Evolutionary conservation across 1,140 invertebrate genomes (phyloP), one percentile per base, ranked within the genome.

Genomic region (Archegozetes longisetosus): DNA sequence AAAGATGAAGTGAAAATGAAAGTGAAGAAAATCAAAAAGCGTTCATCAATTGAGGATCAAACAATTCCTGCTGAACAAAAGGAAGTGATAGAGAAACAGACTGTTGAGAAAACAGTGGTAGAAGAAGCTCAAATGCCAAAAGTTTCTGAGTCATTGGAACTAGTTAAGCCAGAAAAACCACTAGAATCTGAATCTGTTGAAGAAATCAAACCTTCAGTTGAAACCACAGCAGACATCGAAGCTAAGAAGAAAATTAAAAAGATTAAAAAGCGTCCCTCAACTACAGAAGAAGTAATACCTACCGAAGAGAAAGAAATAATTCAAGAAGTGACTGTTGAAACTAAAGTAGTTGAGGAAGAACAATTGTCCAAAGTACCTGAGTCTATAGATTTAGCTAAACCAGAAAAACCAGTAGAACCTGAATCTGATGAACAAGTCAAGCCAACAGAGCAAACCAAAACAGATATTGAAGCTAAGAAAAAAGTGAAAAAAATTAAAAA

Each of bases 241-340:
- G 24, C 49, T 6, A 23, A n/a, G 22, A 62, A 65, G 20, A 64
- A 62, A 20, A 57, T 61, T 56, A 49, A 60, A 57, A 57, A 56
- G 47, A 48, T 55, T 17, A 32, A 64, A 23, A 52, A 22, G 20
- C 55, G 60, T 28, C 32, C 23, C 23, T 29, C 53, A 6, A 29
- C 23, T 9, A 12, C 53, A 25, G 53, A 54, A 29, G 12, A n/a
- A 9, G 22, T 54, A n/a, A 26, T 25, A 27, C 28, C 28, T 17
- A 54, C 53, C 13, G 28, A 23, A 54, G 28, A 25, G 9, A 17
- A 25, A 26, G 12, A 25, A 28, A 22, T 24, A 9, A 12, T 25
- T 13, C 22, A 60, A 27, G 66, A 69, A 17, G 71, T 70, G 26
- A 67, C 70, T 65, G 60, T 54, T 24, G 62, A 66, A 55, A 58